Percentiles rank a stretch among this genome's conserved stretches.
Evolutionary conservation across 1,140 invertebrate species (phyloP).

Genomic region (Anagrus nilaparvatae): DNA sequence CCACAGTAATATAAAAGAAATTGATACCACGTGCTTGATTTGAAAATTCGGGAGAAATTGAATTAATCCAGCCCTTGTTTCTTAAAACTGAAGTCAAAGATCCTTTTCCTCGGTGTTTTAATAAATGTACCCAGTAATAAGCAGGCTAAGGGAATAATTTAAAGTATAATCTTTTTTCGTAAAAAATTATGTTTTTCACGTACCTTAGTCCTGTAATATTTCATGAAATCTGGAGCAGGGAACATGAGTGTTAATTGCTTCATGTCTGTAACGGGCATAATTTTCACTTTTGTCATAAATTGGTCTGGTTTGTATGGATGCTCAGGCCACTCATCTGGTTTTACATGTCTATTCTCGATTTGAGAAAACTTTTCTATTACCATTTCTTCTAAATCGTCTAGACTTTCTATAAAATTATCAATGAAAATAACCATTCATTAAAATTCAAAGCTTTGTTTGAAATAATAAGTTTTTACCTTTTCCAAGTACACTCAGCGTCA

Average conservation of each 20-base stretch:
- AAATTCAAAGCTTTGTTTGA: background rate
- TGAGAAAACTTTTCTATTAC: slow-evolving; percentile 65
- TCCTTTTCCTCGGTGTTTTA: slow-evolving; percentile 91
- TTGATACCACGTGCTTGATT: slow-evolving; percentile 71
- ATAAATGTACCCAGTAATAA: slow-evolving; percentile 81
- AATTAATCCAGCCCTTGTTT: slow-evolving; percentile 78
- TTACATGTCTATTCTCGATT: slow-evolving; percentile 69
- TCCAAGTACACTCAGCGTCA: slow-evolving; percentile 78
- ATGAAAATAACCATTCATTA: slow-evolving; percentile 1
- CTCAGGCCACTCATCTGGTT: slow-evolving; percentile 60
- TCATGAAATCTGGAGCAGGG: slow-evolving; percentile 75
- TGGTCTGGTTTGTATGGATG: slow-evolving; percentile 70
- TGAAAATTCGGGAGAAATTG: slow-evolving; percentile 67
- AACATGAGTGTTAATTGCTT: slow-evolving; percentile 76
- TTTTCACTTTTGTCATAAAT: slow-evolving; percentile 53
- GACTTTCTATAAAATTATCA: slow-evolving; percentile 52
- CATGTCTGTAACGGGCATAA: slow-evolving; percentile 86
- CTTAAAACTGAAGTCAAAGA: slow-evolving; percentile 85
- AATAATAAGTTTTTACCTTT: no score
- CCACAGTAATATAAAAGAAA: slow-evolving; percentile 80
- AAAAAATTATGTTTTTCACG: slow-evolving; percentile 32
- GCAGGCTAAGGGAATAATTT: slow-evolving; percentile 55
- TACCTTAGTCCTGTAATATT: slow-evolving; percentile 76
- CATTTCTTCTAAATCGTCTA: slow-evolving; percentile 80
- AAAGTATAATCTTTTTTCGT: slow-evolving; percentile 1